phyloP scores from a whole-genome alignment of 1,140 invertebrate species.

The Drosophila equinoxialis region DNA sequence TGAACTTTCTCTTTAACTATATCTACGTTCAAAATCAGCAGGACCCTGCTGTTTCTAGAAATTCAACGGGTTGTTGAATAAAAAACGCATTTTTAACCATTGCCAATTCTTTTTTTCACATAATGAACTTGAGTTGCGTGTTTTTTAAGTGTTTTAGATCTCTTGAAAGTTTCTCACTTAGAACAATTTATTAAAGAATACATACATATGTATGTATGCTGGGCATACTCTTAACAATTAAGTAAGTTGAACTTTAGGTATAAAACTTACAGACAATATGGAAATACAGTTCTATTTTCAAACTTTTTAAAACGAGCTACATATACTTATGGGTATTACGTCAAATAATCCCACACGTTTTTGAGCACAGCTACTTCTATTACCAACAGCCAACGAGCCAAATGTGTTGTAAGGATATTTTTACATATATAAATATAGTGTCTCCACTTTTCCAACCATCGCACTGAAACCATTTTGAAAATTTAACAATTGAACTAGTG shows the following conservation, averaged over 20 bases:
- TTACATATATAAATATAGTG: constrained; percentile 39
- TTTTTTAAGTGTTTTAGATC: too few species aligned
- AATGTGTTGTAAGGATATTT: constrained; percentile 16
- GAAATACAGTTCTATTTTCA: too few species aligned
- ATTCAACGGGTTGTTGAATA: constrained; percentile 66
- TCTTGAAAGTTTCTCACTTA: too few species aligned
- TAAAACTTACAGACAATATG: too few species aligned
- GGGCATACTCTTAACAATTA: too few species aligned
- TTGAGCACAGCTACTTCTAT: background rate
- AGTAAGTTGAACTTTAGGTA: too few species aligned
- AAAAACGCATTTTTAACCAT: background rate
- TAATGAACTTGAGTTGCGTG: too few species aligned
- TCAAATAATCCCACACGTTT: background rate
- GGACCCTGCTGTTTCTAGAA: constrained; percentile 10
- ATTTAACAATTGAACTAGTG: constrained; percentile 35
- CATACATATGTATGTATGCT: too few species aligned
- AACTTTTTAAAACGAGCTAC: too few species aligned
- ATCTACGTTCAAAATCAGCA: background rate
- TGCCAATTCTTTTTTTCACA: too few species aligned
- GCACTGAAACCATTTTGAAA: constrained; percentile 37
- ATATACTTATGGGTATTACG: too few species aligned
- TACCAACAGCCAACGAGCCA: background rate
- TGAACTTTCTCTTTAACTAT: background rate
- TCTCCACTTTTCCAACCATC: background rate
- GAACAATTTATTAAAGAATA: too few species aligned